Evolutionary conservation across 2,797 vertebrate genomes (phyloP).

Genomic region (Alauda arvensis): DNA sequence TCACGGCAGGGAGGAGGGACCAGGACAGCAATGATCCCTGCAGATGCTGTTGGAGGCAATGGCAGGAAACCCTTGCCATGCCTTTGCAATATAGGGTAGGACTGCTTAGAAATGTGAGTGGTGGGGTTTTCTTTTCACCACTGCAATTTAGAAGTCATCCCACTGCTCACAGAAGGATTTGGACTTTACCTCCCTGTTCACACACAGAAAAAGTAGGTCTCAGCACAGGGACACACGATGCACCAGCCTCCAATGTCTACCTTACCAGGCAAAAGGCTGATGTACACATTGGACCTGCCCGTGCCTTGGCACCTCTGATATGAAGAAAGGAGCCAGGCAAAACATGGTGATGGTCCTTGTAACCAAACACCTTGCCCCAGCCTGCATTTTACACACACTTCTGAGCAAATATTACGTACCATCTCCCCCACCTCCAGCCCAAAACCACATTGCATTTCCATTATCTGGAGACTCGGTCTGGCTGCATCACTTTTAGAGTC

Average conservation of each 20-base stretch:
- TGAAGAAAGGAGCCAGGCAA: background rate
- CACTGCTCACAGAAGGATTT: background rate
- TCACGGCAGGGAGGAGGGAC: background rate
- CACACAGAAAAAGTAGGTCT: background rate
- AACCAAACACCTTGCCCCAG: background rate
- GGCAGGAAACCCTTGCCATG: background rate
- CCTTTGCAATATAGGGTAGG: background rate
- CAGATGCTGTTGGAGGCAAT: background rate
- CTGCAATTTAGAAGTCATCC: background rate
- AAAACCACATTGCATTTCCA: background rate
- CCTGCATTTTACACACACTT: background rate
- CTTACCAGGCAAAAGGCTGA: background rate
- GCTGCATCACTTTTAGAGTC: background rate
- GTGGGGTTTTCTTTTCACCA: background rate
- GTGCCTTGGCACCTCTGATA: background rate
- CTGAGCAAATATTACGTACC: background rate
- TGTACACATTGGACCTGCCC: background rate
- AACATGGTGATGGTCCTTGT: background rate
- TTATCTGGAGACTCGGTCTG: background rate
- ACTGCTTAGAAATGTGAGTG: background rate
- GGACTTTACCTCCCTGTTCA: background rate
- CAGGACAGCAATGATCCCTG: rapidly evolving
- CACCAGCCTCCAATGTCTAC: background rate
- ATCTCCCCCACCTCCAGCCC: background rate
- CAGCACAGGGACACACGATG: rapidly evolving